A percentile compares a stretch with the other conserved stretches of the same genome.
Conservation (phyloP, 2,888 invertebrate genomes). For the Eretmocerus hayati region DNA sequence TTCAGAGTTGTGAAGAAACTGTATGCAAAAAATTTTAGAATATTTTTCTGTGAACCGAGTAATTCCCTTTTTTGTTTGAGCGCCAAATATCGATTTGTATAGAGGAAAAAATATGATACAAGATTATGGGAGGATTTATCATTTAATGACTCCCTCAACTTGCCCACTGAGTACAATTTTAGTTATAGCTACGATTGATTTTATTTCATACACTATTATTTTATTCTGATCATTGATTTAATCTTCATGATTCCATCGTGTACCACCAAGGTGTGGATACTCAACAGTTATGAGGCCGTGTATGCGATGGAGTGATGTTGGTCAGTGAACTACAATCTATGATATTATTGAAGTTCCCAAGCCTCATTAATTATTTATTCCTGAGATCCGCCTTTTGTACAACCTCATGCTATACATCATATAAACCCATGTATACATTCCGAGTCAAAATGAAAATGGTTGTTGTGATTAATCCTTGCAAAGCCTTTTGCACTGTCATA, state of each 20-base stretch:
- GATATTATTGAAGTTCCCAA: neutral
- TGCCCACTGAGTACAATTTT: conserved; percentile 24
- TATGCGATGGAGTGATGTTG: too few relatives aligned
- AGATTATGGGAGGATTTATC: conserved; percentile 17
- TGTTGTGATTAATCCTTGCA: conserved; percentile 16
- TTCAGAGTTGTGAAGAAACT: too few relatives aligned
- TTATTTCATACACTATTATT: conserved; percentile 10
- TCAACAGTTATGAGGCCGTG: too few relatives aligned
- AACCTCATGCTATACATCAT: neutral
- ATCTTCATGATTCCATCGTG: neutral
- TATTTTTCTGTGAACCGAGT: conserved; percentile 12
- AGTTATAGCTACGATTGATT: conserved; percentile 15
- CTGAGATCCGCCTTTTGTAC: conserved; percentile 11
- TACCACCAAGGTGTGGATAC: too few relatives aligned
- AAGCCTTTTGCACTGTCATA: conserved; percentile 17
- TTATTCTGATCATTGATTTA: neutral
- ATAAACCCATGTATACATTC: neutral
- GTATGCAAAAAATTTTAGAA: conserved; percentile 12
- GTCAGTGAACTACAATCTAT: neutral
- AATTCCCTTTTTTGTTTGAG: conserved; percentile 12
- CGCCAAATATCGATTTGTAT: conserved; percentile 12
- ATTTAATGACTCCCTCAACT: conserved; percentile 14
- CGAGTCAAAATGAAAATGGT: conserved; percentile 12
- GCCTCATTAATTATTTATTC: conserved; percentile 1
- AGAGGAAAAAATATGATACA: conserved; percentile 6